phyloP scores from a whole-genome alignment of 2,888 invertebrate genomes.

The Synanthedon vespiformis region DNA sequence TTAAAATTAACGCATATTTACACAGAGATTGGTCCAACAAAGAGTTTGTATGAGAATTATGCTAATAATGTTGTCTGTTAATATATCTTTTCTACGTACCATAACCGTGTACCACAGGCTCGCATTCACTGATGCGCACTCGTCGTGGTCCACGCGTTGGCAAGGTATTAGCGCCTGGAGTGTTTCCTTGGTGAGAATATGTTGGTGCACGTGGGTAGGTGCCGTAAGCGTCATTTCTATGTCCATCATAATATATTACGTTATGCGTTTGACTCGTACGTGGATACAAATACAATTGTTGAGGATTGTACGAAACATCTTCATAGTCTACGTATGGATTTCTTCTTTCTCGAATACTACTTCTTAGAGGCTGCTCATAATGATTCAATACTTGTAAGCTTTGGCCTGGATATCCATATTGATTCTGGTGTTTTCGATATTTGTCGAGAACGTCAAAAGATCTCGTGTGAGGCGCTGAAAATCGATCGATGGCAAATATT shows the following conservation, averaged over 20 bases:
- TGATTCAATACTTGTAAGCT: conserved; percentile 51
- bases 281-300: conserved; percentile 15
- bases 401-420: conserved; percentile 52
- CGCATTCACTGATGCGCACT: conserved; percentile 54
- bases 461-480: conserved; percentile 45
- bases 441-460: conserved; percentile 52
- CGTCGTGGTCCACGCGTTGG: conserved; percentile 45
- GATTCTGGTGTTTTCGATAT: conserved; percentile 42
- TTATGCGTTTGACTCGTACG: conserved; percentile 3
- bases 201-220: conserved; percentile 36
- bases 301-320: conserved; percentile 24
- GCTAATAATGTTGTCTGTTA: too few relatives aligned
- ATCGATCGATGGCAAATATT: conserved; percentile 58
- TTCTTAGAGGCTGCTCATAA: conserved; percentile 31
- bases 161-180: conserved; percentile 39
- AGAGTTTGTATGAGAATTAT: too few relatives aligned
- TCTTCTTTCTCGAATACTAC: conserved; percentile 25
- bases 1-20: too few relatives aligned
- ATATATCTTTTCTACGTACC: conserved; percentile 35
- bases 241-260: background rate
- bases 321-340: conserved; percentile 42
- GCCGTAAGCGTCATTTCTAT: conserved; percentile 17
- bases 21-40: too few relatives aligned
- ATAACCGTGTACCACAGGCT: conserved; percentile 53
- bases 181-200: conserved; percentile 20